These are phyloP conservation scores for Eupelmus urozonus DNA, from an alignment of 2,888 invertebrate genomes.

Conservation along the genomic window DNA sequence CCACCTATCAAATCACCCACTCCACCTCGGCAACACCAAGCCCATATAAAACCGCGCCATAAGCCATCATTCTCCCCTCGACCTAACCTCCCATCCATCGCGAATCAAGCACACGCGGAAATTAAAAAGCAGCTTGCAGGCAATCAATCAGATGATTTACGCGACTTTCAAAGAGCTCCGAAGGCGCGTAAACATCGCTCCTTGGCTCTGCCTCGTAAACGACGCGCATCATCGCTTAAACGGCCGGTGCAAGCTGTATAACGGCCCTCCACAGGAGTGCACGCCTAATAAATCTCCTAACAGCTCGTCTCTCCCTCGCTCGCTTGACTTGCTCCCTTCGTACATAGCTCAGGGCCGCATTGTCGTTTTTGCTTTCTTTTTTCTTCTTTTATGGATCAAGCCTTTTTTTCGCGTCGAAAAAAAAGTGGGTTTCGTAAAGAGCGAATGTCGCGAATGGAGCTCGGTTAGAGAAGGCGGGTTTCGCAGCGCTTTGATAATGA, in stretches of 20 bases:
- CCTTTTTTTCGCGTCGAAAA: too few species aligned
- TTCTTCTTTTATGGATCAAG: background rate
- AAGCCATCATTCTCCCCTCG: background rate
- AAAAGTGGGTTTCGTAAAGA: too few species aligned
- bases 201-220: slow-evolving; percentile 28
- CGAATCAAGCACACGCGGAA: slow-evolving; percentile 1
- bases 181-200: background rate
- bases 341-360: background rate
- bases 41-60: too few species aligned
- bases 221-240: slow-evolving; percentile 39
- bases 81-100: too few species aligned
- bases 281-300: slow-evolving; percentile 49
- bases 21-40: too few species aligned
- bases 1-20: too few species aligned
- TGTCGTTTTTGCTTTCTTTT: background rate
- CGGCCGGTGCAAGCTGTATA: background rate
- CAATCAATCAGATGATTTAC: slow-evolving; percentile 51
- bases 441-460: too few species aligned
- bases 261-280: slow-evolving; percentile 5
- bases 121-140: slow-evolving; percentile 15
- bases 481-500: background rate
- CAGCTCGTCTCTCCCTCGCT: slow-evolving; percentile 22
- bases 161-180: background rate
- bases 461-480: too few species aligned
- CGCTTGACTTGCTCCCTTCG: background rate